Percentiles rank a stretch among this genome's conserved stretches.
phyloP scores from a whole-genome alignment of 2,113 vertebrate species.

The Ploceus nigricollis region DNA sequence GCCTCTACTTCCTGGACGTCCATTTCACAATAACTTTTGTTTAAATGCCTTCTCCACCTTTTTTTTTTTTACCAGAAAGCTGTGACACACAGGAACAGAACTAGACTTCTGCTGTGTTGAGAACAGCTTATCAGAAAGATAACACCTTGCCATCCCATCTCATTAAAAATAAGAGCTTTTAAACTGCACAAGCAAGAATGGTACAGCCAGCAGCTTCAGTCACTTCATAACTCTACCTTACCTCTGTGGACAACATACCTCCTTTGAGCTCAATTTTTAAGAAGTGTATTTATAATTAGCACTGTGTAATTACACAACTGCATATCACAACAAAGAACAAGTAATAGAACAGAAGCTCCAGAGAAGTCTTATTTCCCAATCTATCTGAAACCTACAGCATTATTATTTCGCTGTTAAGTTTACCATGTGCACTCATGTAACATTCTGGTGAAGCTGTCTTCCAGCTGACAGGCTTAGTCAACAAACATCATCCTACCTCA shows the following conservation, averaged over 20 bases:
- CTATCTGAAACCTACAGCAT: background rate
- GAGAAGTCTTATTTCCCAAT: background rate
- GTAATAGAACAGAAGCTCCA: background rate
- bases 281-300: background rate
- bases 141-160: background rate
- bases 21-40: background rate
- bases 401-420: background rate
- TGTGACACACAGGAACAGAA: background rate
- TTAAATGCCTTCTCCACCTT: background rate
- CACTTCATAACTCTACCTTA: background rate
- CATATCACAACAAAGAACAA: background rate
- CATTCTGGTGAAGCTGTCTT: background rate
- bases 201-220: background rate
- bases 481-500: background rate
- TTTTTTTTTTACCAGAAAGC: background rate
- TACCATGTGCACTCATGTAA: accelerated
- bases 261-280: background rate
- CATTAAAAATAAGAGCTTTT: background rate
- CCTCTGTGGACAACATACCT: background rate
- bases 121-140: background rate
- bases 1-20: background rate
- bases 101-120: background rate
- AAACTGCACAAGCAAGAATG: background rate
- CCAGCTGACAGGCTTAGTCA: background rate
- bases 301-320: background rate